Conservation (phyloP, 2,113 vertebrate genomes). For the Melospiza melodia region DNA sequence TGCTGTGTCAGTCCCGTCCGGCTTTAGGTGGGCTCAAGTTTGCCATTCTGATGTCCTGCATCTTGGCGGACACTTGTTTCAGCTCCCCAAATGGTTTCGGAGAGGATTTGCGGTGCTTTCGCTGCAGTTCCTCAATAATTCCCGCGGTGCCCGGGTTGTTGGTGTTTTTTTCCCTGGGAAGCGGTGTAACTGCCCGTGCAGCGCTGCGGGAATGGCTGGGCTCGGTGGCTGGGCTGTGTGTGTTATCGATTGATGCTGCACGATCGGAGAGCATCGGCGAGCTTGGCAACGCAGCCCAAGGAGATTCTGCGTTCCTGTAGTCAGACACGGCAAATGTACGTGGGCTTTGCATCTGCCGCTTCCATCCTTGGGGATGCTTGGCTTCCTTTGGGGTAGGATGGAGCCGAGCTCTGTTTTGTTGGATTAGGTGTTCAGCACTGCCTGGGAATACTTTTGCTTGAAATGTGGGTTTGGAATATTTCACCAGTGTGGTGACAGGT, state of each 20-base stretch:
- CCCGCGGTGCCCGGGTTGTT: fast-evolving
- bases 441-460: background rate
- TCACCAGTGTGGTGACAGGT: background rate
- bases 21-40: background rate
- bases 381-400: background rate
- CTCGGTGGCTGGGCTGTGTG: background rate
- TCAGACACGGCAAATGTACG: fast-evolving
- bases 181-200: no score
- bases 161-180: no score
- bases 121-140: background rate
- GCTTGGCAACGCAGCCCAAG: background rate
- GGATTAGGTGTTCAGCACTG: background rate
- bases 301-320: background rate
- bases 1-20: fast-evolving
- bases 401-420: fast-evolving
- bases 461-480: background rate
- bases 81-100: fast-evolving
- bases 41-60: fast-evolving
- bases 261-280: background rate
- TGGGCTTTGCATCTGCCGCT: fast-evolving
- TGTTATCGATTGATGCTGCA: fast-evolving
- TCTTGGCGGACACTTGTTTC: background rate
- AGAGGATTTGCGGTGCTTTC: fast-evolving
- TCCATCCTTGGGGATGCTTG: fast-evolving
- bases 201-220: background rate